Percentiles rank a stretch among this genome's conserved stretches.
phyloP scores from a whole-genome alignment of 2,797 vertebrate species.

The Allobates femoralis region DNA sequence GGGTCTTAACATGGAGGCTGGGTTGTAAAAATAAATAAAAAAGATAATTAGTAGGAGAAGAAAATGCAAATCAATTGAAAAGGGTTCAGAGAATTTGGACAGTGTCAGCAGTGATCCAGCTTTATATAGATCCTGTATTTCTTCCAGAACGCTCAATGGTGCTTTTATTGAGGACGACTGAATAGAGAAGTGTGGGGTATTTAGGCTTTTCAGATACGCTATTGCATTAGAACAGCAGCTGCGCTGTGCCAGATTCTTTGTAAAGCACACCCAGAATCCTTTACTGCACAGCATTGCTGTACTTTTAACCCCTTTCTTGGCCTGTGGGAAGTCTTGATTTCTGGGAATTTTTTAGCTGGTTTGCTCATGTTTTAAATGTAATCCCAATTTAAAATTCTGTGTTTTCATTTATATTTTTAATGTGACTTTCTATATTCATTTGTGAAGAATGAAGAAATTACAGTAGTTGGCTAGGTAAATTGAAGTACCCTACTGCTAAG shows the following conservation, averaged over 20 bases:
- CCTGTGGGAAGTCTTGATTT: background rate
- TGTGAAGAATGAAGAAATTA: background rate
- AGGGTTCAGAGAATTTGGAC: slow-evolving; percentile 54
- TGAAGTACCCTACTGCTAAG: background rate
- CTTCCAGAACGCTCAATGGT: slow-evolving; percentile 68
- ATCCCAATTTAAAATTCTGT: background rate
- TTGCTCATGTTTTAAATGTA: background rate
- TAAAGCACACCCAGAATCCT: slow-evolving; percentile 51
- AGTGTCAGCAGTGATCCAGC: slow-evolving; percentile 63
- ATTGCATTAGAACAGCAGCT: slow-evolving; percentile 64
- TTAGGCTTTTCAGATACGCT: slow-evolving; percentile 65
- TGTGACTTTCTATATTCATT: background rate
- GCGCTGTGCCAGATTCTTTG: slow-evolving; percentile 54
- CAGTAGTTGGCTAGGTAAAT: background rate
- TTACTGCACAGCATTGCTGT: slow-evolving; percentile 30
- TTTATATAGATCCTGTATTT: slow-evolving; percentile 63
- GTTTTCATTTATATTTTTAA: background rate
- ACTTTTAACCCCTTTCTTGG: slow-evolving; percentile 47
- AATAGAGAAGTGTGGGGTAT: slow-evolving; percentile 66
- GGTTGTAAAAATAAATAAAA: slow-evolving; percentile 42
- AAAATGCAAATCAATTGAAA: slow-evolving; percentile 59
- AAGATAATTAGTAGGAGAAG: slow-evolving; percentile 52
- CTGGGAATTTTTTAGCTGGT: background rate
- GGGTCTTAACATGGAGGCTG: slow-evolving; percentile 1
- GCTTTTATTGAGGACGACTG: slow-evolving; percentile 68